phyloP scores from a whole-genome alignment of 2,113 vertebrate species.

The Urocolius indicus region DNA sequence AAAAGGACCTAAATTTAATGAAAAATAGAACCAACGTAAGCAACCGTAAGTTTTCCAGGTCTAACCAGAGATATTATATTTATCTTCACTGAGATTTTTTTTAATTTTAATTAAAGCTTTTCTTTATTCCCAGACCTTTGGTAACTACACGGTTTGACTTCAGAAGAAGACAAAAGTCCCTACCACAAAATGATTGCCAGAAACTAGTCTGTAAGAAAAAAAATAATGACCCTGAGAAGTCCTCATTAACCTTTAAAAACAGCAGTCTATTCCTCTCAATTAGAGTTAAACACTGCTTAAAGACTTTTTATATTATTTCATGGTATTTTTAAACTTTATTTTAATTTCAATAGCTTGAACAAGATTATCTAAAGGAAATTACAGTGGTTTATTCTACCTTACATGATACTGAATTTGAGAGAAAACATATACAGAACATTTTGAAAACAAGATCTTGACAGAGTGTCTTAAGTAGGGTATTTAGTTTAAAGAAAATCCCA shows the following conservation, averaged over 20 bases:
- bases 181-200: not conserved
- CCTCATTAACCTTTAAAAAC: not conserved
- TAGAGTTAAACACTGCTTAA: not conserved
- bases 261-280: not conserved
- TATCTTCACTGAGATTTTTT: not conserved
- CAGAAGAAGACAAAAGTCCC: not conserved
- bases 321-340: not conserved
- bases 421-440: not conserved
- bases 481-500: not conserved
- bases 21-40: not conserved
- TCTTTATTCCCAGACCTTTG: not conserved
- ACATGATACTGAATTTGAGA: not conserved
- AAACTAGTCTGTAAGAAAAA: not conserved
- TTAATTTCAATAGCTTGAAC: not conserved
- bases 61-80: not conserved
- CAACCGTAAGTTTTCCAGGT: not conserved
- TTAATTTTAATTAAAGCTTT: not conserved
- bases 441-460: not conserved
- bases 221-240: not conserved
- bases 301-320: not conserved
- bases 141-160: not conserved
- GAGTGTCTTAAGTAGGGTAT: not conserved
- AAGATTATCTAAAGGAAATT: not conserved
- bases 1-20: not conserved
- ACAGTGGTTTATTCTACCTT: not conserved